phyloP scores from a whole-genome alignment of 2,797 vertebrate species.

The Lates japonicus region DNA sequence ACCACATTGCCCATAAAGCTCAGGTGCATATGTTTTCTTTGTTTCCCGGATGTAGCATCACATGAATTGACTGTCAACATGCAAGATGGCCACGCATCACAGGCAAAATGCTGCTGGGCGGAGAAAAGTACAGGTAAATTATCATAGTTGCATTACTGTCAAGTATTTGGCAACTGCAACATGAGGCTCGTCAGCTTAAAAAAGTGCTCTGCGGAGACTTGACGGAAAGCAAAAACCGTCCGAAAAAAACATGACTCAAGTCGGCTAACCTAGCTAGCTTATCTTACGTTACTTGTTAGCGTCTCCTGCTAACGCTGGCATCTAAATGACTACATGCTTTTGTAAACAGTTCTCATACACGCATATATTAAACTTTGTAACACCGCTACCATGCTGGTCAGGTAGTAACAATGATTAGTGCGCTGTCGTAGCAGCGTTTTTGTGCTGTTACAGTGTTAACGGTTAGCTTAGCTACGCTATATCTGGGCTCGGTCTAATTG shows the following conservation, averaged over 20 bases:
- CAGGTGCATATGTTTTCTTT: conserved; percentile 59
- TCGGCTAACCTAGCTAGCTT: conserved; percentile 78
- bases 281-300: conserved; percentile 64
- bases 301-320: conserved; percentile 52
- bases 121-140: conserved; percentile 97
- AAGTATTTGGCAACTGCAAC: background rate
- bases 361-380: rapidly evolving
- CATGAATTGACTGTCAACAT: conserved; percentile 94
- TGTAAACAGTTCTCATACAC: no score
- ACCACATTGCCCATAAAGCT: conserved; percentile 77
- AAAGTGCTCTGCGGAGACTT: background rate
- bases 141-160: conserved; percentile 12
- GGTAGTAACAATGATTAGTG: rapidly evolving
- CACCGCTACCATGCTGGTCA: rapidly evolving
- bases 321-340: conserved; percentile 17
- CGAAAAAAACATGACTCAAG: conserved; percentile 56
- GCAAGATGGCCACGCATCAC: conserved; percentile 99
- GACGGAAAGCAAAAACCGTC: background rate
- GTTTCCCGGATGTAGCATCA: conserved; percentile 89
- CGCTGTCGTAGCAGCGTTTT: background rate
- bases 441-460: background rate
- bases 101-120: conserved; percentile 99
- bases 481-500: conserved; percentile 80
- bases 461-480: conserved; percentile 50
- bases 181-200: background rate